Base-by-base conservation (phyloP, 2,888 invertebrate species). In the Eledona agricola region DNA sequence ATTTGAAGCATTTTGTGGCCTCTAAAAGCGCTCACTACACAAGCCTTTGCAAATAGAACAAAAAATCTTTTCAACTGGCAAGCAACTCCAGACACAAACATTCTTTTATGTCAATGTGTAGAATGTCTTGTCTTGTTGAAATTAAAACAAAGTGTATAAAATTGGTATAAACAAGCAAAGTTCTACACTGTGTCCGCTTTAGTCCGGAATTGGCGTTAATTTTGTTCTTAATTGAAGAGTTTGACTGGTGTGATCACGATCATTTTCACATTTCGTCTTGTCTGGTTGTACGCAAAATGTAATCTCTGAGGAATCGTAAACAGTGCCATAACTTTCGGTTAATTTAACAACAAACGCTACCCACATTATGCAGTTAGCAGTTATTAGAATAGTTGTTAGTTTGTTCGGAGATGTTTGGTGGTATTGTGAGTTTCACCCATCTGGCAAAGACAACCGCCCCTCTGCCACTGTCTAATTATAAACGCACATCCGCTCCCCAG, bases 391-490 rank as follows among this genome's bases (percentile, higher is more conserved):
- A 51, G 42, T 51, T 51, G 42, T 53, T 55, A 38, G 43, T 43
- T 51, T 57, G 57, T 59, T 57, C 47, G 26, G 43, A 55, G 47
- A 59, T 53, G 45, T 47, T 57, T 42, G 35, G 32, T 52, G 49
- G 53, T 55, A 51, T 46, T 55, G 51, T 47, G 40, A n/a, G n/a
- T 51, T 55, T 55, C 34, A 55, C 57, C 49, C 37, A 51, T 51
- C 56, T 42, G 51, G 51, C 10, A 28, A 35, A 43, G 51, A 51
- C 51, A 42, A 34, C 40, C 40, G 23, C 40, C 42, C 47, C 51
- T 35, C 34, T 42, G 42, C 34, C 15, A 34, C 28, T 43, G 54
- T 62, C 60, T 64, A 64, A 61, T 61, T 62, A 60, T 64, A 62
- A 59, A 60, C 47, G 55, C 52, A 56, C 60, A 62, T 64, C 60